A percentile compares a stretch with the other conserved stretches of the same genome.
Conservation (phyloP, 2,797 vertebrate species). For the Argya squamiceps region DNA sequence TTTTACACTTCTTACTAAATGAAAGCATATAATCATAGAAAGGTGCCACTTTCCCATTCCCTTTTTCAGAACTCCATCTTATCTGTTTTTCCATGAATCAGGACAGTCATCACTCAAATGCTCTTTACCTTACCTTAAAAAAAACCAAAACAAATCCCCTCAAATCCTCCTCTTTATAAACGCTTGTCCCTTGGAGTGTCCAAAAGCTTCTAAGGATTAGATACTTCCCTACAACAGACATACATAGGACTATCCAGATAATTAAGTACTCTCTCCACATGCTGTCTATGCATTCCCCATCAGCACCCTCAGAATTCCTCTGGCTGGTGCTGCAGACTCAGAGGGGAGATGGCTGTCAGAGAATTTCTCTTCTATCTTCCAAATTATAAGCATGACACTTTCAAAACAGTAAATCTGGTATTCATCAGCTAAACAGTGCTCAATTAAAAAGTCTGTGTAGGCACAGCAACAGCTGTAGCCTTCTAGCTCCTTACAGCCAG, state of each 20-base stretch:
- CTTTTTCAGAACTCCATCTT: not conserved
- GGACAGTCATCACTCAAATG: not conserved
- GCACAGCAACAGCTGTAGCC: not conserved
- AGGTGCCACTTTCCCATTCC: not conserved
- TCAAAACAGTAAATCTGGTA: not conserved
- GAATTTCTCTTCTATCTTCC: not conserved
- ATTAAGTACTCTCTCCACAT: not conserved
- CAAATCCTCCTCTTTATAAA: not conserved
- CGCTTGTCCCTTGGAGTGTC: not conserved
- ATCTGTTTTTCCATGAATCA: not conserved
- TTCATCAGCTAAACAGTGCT: not conserved
- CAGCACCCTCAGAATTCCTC: not conserved
- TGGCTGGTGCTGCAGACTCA: not conserved
- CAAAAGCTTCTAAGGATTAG: not conserved
- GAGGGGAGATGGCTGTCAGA: not conserved
- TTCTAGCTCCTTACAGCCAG: not conserved
- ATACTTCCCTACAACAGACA: not conserved
- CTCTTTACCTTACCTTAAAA: not conserved
- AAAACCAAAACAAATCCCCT: not conserved
- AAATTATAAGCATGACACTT: not conserved
- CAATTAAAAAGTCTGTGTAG: not conserved
- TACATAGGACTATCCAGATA: fast-evolving
- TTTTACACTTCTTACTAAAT: not conserved
- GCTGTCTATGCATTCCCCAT: not conserved
- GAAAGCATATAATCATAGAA: not conserved